A percentile compares a stretch with the other conserved stretches of the same genome.
These are phyloP conservation scores for Hydropsyche tenuis DNA, from an alignment of 1,140 invertebrate species.

Conservation along the genomic window DNA sequence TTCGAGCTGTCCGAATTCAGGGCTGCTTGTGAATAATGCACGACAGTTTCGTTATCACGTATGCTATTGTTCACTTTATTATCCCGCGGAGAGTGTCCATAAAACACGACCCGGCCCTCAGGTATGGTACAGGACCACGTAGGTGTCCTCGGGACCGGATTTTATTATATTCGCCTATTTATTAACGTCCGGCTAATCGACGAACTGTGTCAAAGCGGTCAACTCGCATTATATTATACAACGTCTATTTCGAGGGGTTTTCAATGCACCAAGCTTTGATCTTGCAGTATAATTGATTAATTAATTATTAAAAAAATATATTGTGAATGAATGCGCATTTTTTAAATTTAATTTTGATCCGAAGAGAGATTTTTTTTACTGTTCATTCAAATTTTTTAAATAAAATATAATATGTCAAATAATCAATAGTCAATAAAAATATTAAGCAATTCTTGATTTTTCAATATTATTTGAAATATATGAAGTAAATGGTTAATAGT, in stretches of 20 bases:
- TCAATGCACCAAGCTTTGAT: too few species aligned
- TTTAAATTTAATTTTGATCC: too few species aligned
- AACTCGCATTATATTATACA: neutral
- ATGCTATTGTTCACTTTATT: slow-evolving; percentile 29
- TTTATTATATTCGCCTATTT: slow-evolving; percentile 26
- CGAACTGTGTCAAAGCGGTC: slow-evolving; percentile 26
- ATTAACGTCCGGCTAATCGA: slow-evolving; percentile 21
- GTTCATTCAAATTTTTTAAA: too few species aligned
- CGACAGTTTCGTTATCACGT: slow-evolving; percentile 32
- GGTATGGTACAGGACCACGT: neutral
- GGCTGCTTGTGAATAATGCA: neutral
- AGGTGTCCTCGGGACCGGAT: neutral
- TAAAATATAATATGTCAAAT: too few species aligned
- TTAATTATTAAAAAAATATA: too few species aligned
- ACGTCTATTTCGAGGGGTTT: neutral
- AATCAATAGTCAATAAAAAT: too few species aligned
- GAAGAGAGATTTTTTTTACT: too few species aligned
- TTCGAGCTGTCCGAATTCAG: neutral
- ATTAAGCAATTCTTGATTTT: too few species aligned
- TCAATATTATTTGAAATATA: too few species aligned
- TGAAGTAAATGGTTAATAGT: too few species aligned
- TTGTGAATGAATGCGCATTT: too few species aligned
- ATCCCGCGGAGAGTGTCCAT: slow-evolving; percentile 22
- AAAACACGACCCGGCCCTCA: slow-evolving; percentile 19
- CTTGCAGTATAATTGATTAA: too few species aligned